These are phyloP conservation scores for Ciconia boyciana DNA, from an alignment of 2,113 vertebrate genomes.

Conservation along the genomic window DNA sequence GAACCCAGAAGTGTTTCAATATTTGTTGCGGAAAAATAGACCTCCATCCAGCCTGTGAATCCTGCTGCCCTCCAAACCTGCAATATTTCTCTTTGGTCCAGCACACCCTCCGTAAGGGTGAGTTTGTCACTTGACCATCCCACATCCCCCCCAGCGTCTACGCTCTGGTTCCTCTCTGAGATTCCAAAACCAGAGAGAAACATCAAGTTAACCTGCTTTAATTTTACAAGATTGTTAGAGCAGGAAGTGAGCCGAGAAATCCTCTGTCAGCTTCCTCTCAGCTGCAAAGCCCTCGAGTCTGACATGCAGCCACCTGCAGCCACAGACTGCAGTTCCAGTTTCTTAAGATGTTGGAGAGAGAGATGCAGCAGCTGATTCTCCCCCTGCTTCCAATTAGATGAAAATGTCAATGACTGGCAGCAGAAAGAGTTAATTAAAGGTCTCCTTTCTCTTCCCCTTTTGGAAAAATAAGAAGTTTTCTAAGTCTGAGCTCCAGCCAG, in stretches of 20 bases:
- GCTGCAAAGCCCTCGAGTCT: neutral
- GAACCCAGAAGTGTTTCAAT: neutral
- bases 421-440: conserved; percentile 3
- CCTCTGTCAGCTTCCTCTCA: neutral
- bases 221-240: neutral
- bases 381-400: neutral
- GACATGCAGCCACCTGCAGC: neutral
- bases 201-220: neutral
- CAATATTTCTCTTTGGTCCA: neutral
- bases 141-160: neutral
- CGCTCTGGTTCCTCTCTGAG: neutral
- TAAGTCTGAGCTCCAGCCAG: neutral
- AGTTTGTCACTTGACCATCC: neutral
- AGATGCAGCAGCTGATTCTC: neutral
- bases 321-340: neutral
- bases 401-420: neutral
- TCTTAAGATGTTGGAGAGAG: neutral
- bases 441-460: neutral
- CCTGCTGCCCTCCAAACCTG: neutral
- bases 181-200: neutral
- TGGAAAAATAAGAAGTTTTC: neutral
- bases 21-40: neutral
- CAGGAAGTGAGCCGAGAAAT: neutral
- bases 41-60: neutral
- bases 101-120: neutral